These are phyloP conservation scores for Druon quercuslanigerum DNA, from an alignment of 1,140 invertebrate genomes.

Conservation along the genomic window DNA sequence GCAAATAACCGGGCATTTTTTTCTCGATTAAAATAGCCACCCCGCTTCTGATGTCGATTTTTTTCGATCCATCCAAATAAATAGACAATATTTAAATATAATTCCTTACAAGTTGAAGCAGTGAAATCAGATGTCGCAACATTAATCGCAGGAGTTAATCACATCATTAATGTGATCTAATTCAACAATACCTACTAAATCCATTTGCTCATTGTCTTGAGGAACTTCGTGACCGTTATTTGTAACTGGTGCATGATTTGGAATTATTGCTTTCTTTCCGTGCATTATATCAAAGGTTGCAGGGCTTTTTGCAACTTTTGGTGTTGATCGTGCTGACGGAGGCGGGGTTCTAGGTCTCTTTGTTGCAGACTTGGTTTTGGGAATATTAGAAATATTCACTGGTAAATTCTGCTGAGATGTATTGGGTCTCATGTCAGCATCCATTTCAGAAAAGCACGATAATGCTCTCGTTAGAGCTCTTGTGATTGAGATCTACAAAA, in stretches of 20 bases:
- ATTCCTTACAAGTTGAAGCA: slow-evolving; percentile 5
- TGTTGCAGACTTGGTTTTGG: background rate
- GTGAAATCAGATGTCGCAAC: background rate
- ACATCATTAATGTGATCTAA: slow-evolving; percentile 27
- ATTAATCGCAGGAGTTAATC: background rate
- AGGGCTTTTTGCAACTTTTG: background rate
- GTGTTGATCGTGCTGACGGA: slow-evolving; percentile 9
- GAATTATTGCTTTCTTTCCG: background rate
- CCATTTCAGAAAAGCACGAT: slow-evolving; percentile 8
- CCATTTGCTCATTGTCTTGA: background rate
- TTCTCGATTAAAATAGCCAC: too few relatives aligned
- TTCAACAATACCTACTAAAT: slow-evolving; percentile 22
- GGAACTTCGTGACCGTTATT: too few relatives aligned
- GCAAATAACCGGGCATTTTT: too few relatives aligned
- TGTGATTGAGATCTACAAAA: slow-evolving; percentile 4
- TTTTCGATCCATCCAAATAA: background rate
- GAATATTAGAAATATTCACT: background rate
- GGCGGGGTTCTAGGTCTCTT: background rate
- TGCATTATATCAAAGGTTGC: background rate
- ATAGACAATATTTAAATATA: background rate
- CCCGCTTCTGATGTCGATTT: too few relatives aligned
- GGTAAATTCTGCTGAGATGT: background rate
- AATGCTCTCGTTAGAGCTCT: background rate
- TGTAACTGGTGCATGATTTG: background rate
- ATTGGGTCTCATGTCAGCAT: background rate